Conservation (phyloP, 2,797 vertebrate genomes). For the Diglossa cyanea region DNA sequence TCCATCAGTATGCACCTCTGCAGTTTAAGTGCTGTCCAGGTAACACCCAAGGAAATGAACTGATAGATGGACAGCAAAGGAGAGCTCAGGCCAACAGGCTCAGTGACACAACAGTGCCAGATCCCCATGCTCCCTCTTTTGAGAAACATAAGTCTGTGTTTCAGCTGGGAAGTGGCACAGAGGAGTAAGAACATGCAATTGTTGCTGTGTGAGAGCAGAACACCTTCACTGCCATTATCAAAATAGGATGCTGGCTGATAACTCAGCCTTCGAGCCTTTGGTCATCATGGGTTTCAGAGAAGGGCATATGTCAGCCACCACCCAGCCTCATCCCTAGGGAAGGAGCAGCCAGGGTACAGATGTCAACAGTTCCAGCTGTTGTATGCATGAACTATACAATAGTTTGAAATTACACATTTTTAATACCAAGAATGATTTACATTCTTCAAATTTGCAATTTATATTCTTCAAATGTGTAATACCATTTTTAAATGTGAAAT, state of each 20-base stretch:
- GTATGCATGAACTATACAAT: not conserved
- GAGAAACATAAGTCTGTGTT: not conserved
- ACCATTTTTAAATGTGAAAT: not conserved
- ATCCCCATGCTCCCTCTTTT: not conserved
- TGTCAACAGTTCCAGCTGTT: not conserved
- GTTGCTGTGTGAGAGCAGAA: not conserved
- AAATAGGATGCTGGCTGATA: not conserved
- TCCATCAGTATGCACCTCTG: not conserved
- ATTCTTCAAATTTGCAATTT: not conserved
- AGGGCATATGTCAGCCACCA: not conserved
- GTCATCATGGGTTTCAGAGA: not conserved
- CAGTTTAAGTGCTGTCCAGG: not conserved
- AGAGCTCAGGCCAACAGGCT: not conserved
- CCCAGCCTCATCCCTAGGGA: not conserved
- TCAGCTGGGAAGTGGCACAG: not conserved
- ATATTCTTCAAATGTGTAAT: too few species aligned
- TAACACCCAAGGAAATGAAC: not conserved
- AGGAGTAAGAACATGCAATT: not conserved
- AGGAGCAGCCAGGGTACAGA: not conserved
- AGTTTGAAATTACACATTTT: not conserved
- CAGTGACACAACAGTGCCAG: not conserved
- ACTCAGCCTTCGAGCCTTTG: not conserved
- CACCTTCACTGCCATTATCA: not conserved
- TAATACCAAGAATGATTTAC: not conserved
- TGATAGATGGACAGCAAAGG: not conserved